Conservation (phyloP, 1,140 invertebrate genomes). For the Pseudoatta argentina region DNA sequence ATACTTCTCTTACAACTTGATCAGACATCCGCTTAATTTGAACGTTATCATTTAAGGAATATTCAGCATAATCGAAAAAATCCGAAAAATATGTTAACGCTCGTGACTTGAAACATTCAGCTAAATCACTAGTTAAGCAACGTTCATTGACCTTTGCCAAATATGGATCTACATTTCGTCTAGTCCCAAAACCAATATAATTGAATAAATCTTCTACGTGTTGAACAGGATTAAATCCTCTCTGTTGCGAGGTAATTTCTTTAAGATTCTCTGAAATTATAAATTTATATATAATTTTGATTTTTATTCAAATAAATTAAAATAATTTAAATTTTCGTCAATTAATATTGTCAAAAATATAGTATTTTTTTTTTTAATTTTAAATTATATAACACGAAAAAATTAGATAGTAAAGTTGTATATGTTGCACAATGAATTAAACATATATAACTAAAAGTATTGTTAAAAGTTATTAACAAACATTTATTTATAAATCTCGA, state of each 20-base stretch:
- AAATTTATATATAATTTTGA: neutral
- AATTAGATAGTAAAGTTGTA: neutral
- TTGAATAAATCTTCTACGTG: slow-evolving; percentile 90
- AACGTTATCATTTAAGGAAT: slow-evolving; percentile 90
- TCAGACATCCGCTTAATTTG: slow-evolving; percentile 89
- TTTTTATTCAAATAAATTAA: slow-evolving; percentile 1
- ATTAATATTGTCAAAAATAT: neutral
- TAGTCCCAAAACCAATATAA: slow-evolving; percentile 91
- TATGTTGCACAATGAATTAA: neutral
- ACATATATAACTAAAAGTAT: neutral
- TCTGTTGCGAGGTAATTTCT: slow-evolving; percentile 29
- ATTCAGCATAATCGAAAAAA: slow-evolving; percentile 89
- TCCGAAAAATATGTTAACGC: slow-evolving; percentile 91
- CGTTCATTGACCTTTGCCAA: slow-evolving; percentile 90
- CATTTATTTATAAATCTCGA: neutral
- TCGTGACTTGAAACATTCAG: slow-evolving; percentile 93
- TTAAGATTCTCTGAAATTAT: slow-evolving; percentile 66
- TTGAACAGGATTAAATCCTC: slow-evolving; percentile 76
- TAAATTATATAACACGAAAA: neutral
- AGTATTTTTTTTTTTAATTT: neutral
- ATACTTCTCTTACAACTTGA: slow-evolving; percentile 87
- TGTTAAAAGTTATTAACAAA: neutral
- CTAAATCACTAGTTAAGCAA: slow-evolving; percentile 91
- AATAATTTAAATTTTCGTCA: neutral
- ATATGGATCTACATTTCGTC: slow-evolving; percentile 91